These are phyloP conservation scores for Sussaba pulchella DNA, from an alignment of 2,888 invertebrate species.

Conservation along the genomic window DNA sequence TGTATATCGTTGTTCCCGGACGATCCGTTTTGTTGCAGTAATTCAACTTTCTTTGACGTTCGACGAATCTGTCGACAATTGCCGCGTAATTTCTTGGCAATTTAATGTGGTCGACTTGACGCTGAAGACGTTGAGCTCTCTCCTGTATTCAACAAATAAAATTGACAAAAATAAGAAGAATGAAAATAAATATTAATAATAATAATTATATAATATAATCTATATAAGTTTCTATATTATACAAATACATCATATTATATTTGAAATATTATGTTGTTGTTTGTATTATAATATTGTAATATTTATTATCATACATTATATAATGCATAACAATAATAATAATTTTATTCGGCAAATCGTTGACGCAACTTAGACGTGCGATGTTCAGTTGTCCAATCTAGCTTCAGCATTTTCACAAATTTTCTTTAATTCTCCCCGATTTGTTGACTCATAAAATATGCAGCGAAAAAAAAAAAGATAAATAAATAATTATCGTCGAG, in stretches of 20 bases:
- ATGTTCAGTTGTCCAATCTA: slow-evolving; percentile 11
- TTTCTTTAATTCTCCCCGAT: too few species aligned
- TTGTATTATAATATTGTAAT: too few species aligned
- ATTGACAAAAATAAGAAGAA: slow-evolving; percentile 2
- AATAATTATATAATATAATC: not conserved
- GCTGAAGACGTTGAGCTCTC: slow-evolving; percentile 72
- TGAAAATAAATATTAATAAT: not conserved
- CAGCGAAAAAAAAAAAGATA: not conserved
- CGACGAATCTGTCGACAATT: slow-evolving; percentile 69
- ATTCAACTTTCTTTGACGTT: slow-evolving; percentile 39
- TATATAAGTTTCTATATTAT: not conserved
- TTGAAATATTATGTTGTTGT: too few species aligned
- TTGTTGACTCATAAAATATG: too few species aligned
- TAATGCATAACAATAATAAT: too few species aligned
- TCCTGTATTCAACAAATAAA: slow-evolving; percentile 67
- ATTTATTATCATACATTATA: too few species aligned
- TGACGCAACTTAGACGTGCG: not conserved
- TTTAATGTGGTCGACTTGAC: slow-evolving; percentile 61
- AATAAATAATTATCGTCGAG: not conserved
- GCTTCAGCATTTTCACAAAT: not conserved
- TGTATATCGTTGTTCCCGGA: slow-evolving; percentile 7
- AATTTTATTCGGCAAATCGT: not conserved
- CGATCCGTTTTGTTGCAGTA: slow-evolving; percentile 52
- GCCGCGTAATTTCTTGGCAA: slow-evolving; percentile 68
- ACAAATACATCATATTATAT: too few species aligned